Percentiles rank a stretch among this genome's conserved stretches.
phyloP scores from a whole-genome alignment of 1,140 invertebrate genomes.

The Ctenoplectra terminalis region DNA sequence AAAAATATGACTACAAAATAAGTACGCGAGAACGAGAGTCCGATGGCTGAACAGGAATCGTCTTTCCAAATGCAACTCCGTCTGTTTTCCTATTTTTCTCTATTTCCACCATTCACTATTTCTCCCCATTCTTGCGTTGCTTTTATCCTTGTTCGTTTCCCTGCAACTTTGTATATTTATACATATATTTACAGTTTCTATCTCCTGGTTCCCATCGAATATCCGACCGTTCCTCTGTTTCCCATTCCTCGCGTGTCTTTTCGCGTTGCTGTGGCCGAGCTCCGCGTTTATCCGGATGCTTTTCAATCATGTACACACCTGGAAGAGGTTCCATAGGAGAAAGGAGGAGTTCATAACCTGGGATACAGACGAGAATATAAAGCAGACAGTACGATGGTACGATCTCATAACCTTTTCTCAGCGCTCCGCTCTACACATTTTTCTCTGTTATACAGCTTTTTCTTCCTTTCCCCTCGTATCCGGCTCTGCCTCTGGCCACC shows the following conservation, averaged over 20 bases:
- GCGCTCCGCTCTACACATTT: conserved; percentile 10
- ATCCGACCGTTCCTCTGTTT: background rate
- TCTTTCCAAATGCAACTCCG: background rate
- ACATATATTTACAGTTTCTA: background rate
- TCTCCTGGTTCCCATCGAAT: background rate
- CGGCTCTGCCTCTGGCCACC: background rate
- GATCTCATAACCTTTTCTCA: conserved; percentile 48
- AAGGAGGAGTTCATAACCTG: conserved; percentile 52
- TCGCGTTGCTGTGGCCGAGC: background rate
- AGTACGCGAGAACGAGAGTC: background rate
- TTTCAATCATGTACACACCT: conserved; percentile 21
- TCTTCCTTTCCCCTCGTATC: background rate
- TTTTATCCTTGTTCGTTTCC: background rate
- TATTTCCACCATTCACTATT: background rate
- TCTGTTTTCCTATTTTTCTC: background rate
- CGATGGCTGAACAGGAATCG: background rate
- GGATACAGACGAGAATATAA: conserved; percentile 58
- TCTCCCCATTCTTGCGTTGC: background rate
- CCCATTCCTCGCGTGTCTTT: conserved; percentile 34
- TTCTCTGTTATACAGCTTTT: conserved; percentile 24
- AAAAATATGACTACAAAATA: background rate
- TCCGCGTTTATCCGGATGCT: conserved; percentile 46
- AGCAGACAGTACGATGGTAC: conserved; percentile 40
- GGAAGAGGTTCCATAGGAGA: conserved; percentile 28
- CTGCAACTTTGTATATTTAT: background rate